Conservation (phyloP, 1,140 invertebrate genomes). For the Cydia amplana region DNA sequence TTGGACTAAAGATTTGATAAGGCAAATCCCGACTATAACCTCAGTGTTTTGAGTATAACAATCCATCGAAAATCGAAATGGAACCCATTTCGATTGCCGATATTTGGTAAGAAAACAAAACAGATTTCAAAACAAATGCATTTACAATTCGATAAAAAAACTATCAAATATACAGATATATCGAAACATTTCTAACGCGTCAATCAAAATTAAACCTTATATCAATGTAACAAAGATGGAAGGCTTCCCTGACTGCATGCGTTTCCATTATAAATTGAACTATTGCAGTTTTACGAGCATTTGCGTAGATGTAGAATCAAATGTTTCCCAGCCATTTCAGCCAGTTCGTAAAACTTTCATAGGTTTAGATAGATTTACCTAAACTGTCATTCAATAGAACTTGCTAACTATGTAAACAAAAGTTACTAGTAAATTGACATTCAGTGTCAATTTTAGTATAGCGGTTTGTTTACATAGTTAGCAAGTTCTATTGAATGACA, state of each 20-base stretch:
- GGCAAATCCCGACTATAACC: neutral
- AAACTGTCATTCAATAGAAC: too few species aligned
- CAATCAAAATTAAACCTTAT: neutral
- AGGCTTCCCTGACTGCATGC: neutral
- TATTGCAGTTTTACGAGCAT: neutral
- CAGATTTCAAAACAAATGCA: conserved; percentile 1
- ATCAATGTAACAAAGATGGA: neutral
- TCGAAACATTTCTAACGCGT: neutral
- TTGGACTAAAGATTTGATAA: too few species aligned
- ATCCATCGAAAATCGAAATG: neutral
- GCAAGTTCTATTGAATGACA: too few species aligned
- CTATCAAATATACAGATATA: neutral
- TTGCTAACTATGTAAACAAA: too few species aligned
- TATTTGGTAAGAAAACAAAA: conserved; percentile 4
- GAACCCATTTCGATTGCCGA: neutral
- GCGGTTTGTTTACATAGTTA: too few species aligned
- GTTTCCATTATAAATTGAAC: neutral
- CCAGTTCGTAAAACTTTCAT: neutral
- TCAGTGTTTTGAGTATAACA: neutral
- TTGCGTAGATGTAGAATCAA: neutral
- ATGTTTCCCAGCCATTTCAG: neutral
- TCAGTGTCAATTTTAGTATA: too few species aligned
- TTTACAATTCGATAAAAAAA: neutral
- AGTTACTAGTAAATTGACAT: too few species aligned
- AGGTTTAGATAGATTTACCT: neutral